These are phyloP conservation scores for Struthio camelus DNA, from an alignment of 2,113 vertebrate genomes.

Conservation along the genomic window DNA sequence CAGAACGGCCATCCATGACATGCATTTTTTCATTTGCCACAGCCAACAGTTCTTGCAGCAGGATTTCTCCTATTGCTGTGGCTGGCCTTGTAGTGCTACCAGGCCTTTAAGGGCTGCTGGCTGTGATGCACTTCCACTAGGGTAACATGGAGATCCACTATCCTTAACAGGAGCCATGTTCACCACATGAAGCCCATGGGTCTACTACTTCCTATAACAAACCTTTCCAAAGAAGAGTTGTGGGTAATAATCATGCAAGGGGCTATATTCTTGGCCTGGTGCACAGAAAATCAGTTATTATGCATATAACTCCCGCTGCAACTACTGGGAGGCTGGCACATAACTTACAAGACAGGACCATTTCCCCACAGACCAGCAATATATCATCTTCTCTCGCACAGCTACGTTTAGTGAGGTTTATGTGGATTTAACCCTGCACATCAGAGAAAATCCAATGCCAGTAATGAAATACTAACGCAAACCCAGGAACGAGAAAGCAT, in stretches of 20 bases:
- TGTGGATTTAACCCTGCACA: neutral
- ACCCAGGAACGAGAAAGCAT: neutral
- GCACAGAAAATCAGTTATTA: neutral
- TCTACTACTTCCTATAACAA: neutral
- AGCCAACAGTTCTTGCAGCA: neutral
- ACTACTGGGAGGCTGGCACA: neutral
- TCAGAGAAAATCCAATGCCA: neutral
- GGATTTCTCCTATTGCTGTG: neutral
- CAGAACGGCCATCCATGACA: neutral
- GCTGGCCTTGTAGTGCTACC: neutral
- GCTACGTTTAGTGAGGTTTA: neutral
- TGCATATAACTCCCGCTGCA: neutral
- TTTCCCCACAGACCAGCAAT: neutral
- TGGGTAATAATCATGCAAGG: neutral
- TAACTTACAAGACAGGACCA: neutral
- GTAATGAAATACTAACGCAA: neutral
- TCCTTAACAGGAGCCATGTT: rapidly evolving
- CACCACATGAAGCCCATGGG: neutral
- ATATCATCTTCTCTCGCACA: neutral
- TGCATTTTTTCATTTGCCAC: neutral
- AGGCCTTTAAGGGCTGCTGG: neutral
- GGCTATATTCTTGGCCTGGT: neutral
- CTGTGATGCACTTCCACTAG: neutral
- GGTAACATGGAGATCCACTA: neutral
- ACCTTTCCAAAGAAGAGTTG: neutral